phyloP scores from a whole-genome alignment of 2,113 vertebrate species.

The Zosterops japonicus region DNA sequence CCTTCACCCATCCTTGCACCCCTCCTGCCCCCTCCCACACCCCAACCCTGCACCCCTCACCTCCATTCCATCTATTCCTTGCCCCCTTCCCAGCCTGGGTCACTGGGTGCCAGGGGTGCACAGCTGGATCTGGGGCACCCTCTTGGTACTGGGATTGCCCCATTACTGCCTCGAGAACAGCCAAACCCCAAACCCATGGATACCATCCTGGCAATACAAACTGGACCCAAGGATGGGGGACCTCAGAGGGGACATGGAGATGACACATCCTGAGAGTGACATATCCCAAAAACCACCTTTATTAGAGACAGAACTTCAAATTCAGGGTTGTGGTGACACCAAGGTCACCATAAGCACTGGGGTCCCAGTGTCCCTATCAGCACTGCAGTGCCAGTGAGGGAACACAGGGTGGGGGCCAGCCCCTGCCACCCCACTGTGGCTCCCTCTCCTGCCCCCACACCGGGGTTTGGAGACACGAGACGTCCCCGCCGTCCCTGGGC shows the following conservation, averaged over 20 bases:
- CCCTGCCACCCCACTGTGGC: not conserved
- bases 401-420: not conserved
- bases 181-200: not conserved
- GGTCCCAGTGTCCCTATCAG: not conserved
- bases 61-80: not conserved
- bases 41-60: not conserved
- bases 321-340: not conserved
- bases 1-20: not conserved
- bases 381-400: not conserved
- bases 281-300: not conserved
- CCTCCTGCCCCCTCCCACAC: not conserved
- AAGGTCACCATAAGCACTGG: not conserved
- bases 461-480: fast-evolving
- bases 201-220: not conserved
- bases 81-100: not conserved
- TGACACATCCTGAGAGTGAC: not conserved
- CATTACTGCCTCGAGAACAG: not conserved
- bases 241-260: not conserved
- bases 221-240: not conserved
- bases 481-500: not conserved
- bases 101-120: not conserved
- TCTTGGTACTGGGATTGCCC: not conserved
- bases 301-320: not conserved
- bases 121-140: not conserved
- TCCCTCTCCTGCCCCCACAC: not conserved